phyloP scores from a whole-genome alignment of 2,113 vertebrate genomes.

The Geothlypis trichas region DNA sequence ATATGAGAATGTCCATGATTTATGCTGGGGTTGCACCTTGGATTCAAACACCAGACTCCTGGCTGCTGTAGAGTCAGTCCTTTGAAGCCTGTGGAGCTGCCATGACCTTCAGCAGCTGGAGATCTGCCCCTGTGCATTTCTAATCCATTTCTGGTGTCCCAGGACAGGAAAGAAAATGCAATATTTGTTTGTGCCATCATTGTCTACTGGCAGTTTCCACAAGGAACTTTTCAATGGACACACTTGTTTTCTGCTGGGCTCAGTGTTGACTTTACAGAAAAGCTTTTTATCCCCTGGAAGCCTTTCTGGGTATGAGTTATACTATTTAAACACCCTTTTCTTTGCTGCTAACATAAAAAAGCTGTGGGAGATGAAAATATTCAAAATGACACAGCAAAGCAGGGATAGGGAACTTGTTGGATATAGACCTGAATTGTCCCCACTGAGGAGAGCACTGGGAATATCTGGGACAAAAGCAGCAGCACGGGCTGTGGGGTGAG shows the following conservation, averaged over 20 bases:
- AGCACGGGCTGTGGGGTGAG: neutral
- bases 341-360: neutral
- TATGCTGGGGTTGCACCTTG: neutral
- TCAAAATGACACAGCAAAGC: neutral
- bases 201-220: neutral
- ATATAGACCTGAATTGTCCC: neutral
- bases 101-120: neutral
- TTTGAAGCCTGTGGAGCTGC: neutral
- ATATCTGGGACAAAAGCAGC: neutral
- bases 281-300: slow-evolving; percentile 3
- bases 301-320: neutral
- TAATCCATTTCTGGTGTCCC: neutral
- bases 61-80: neutral
- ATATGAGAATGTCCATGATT: neutral
- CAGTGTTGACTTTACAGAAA: neutral
- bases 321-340: neutral
- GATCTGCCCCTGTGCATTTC: neutral
- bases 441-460: neutral
- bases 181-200: neutral
- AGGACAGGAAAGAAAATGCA: neutral
- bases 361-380: neutral
- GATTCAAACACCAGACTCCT: neutral
- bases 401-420: neutral
- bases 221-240: neutral
- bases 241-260: neutral